Evolutionary conservation across 2,888 invertebrate species (phyloP), one percentile per base, ranked within the genome.

Genomic region (Synergus umbraculus): DNA sequence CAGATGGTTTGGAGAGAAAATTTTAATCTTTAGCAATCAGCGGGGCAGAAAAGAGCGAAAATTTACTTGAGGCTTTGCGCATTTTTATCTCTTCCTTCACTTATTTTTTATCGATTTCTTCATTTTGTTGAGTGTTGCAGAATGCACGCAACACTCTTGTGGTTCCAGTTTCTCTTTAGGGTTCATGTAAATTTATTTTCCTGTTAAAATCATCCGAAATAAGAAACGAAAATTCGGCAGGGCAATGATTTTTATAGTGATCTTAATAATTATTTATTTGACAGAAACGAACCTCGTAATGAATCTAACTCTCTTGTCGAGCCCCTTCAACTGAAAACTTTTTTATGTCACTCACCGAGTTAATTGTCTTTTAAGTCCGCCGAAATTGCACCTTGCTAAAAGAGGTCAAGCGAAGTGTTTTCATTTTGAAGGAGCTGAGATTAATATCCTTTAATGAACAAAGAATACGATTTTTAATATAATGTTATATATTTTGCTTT

Each of bases 251-350:
- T 73, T 73, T 73, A 73, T 69, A 69, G 67, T 15, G 44, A 46
- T 46, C 69, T 49, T 73, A 73, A 49, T 73, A 49, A 49, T 73
- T 54, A n/a, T 73, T 73, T 73, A 73, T 73, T 49, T 15, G 29
- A 54, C 29, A 73, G 49, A n/a, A 73, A 73, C 15, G 18, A 9
- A 67, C 29, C 22, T 13, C 5, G 13, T 46, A 67, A 12, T 44
- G 44, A 46, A 46, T 67, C 67, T 44, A 18, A 67, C 10, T 46
- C 15, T 67, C 44, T 67, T 67, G 46, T 46, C n/a, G 18, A 22
- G 67, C 46, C 15, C 22, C 67, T 46, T 46, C 12, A n/a, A 22
- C 67, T 67, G 44, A 67, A 67, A 67, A 22, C 15, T 46, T 67
- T 66, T 67, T 67, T n/a, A 67, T 67, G 44, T 46, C n/a, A 44